Conservation (phyloP, 2,113 vertebrate species). For the Alligator sinensis region DNA sequence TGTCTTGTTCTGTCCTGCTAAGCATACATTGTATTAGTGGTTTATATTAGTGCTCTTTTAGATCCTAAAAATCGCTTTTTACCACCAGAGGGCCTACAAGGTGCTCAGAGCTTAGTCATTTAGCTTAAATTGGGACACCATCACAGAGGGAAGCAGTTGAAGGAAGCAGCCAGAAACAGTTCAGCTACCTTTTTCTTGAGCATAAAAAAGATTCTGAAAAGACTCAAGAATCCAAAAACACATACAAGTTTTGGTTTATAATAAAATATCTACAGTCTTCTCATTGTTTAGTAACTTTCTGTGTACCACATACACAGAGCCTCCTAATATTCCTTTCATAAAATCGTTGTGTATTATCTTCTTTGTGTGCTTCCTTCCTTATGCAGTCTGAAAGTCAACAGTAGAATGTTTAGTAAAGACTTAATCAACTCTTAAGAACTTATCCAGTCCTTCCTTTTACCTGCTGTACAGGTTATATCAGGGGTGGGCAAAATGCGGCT, state of each 20-base stretch:
- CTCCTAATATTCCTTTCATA: rapidly evolving
- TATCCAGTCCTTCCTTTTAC: neutral
- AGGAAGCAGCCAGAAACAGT: neutral
- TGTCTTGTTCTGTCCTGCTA: neutral
- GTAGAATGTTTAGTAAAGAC: rapidly evolving
- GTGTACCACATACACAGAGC: rapidly evolving
- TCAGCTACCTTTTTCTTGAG: neutral
- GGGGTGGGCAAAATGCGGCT: too few relatives aligned
- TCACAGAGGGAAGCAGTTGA: neutral
- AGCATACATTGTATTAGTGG: neutral
- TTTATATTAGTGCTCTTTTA: neutral
- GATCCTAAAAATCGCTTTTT: neutral
- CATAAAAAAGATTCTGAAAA: neutral
- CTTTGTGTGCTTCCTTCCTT: rapidly evolving
- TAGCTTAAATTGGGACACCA: neutral
- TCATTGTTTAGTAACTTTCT: neutral
- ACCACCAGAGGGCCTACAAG: neutral
- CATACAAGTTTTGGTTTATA: neutral
- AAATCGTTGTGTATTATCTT: rapidly evolving
- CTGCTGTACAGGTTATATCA: rapidly evolving
- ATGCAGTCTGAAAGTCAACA: rapidly evolving
- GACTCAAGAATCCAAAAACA: neutral
- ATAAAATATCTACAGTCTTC: neutral
- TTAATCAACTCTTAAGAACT: rapidly evolving
- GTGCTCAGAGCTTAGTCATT: neutral